Conservation (phyloP, 1,140 invertebrate genomes). For the Philopotamus ludificatus region DNA sequence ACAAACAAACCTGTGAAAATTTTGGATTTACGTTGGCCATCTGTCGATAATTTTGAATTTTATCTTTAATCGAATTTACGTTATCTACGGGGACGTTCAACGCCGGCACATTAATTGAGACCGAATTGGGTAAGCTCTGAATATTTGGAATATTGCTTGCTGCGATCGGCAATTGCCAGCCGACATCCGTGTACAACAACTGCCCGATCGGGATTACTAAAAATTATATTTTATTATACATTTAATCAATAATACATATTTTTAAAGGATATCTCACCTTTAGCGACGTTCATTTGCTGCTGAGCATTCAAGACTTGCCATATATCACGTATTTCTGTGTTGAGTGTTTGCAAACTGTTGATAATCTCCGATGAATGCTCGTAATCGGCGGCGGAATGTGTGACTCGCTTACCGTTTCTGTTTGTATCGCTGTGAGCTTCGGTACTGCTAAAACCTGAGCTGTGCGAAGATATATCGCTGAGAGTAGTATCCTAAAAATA, state of each 20-base stretch:
- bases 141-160: slow-evolving; percentile 33
- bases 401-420: slow-evolving; percentile 25
- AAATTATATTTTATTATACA: slow-evolving; percentile 11
- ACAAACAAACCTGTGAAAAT: slow-evolving; percentile 1
- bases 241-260: too few species aligned
- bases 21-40: not conserved
- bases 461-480: slow-evolving; percentile 68
- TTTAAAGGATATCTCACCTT: too few species aligned
- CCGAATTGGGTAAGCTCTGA: slow-evolving; percentile 24
- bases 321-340: slow-evolving; percentile 70
- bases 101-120: slow-evolving; percentile 23
- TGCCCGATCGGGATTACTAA: slow-evolving; percentile 53
- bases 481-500: slow-evolving; percentile 56
- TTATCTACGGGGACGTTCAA: slow-evolving; percentile 18
- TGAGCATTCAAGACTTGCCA: slow-evolving; percentile 68
- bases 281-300: slow-evolving; percentile 57
- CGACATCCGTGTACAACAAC: slow-evolving; percentile 61
- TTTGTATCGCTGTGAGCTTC: slow-evolving; percentile 62
- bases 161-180: slow-evolving; percentile 54
- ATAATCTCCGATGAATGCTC: slow-evolving; percentile 67
- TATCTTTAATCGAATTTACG: slow-evolving; percentile 15
- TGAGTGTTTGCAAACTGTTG: slow-evolving; percentile 68
- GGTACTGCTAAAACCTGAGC: slow-evolving; percentile 69
- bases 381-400: slow-evolving; percentile 45
- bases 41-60: slow-evolving; percentile 11